Base-by-base conservation (phyloP, 2,113 vertebrate genomes). In the Percopsis transmontana region DNA sequence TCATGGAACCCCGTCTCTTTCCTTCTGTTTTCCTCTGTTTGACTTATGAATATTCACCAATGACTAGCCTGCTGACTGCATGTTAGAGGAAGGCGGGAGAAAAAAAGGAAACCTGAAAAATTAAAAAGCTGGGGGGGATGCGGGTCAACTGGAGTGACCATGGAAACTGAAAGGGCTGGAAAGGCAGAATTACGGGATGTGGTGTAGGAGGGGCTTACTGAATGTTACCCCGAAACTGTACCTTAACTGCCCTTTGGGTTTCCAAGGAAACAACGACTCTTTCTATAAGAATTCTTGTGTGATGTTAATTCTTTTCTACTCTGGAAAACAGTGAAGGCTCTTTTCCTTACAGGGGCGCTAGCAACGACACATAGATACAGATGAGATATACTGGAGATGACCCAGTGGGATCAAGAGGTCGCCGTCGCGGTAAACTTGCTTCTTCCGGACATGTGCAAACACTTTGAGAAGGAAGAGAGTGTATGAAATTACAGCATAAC, bases 261-360 rank as follows among this genome's bases (percentile, higher is more conserved):
- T 66, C 85, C 62, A 87, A 84, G 85, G 87, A 82, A 85, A 85
- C 76, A 45, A 56, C 64, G 69, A 78, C 57, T 75, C 74, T 78
- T 77, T 74, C 71, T 62, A 78, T 62, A 62, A 80, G 82, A 33
- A 20, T 39, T 9, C 1, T 19, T 44, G 16, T 71, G 23, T 55
- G 1, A 51, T 10, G 51, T 15, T 69, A 0, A 16, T 12, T 66
- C 38, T 58, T n/a, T 27, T 10, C 27, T 3, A 10, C 5, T 27
- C 16, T 44, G 16, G 8, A 53, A 20, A 33, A 69, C 19, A 58
- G 13, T 18, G 16, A n/a, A 12, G 7, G 45, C 40, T 7, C 1
- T 16, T 67, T 20, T 48, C 27, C 24, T 58, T 19, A 33, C 20
- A 0, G 10, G 18, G 10, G 24, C 27, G 8, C 27, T 33, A 33